Percentiles rank a stretch among this genome's conserved stretches.
Evolutionary conservation across 2,888 invertebrate genomes (phyloP).

Genomic region (Pemphredon lugubris): DNA sequence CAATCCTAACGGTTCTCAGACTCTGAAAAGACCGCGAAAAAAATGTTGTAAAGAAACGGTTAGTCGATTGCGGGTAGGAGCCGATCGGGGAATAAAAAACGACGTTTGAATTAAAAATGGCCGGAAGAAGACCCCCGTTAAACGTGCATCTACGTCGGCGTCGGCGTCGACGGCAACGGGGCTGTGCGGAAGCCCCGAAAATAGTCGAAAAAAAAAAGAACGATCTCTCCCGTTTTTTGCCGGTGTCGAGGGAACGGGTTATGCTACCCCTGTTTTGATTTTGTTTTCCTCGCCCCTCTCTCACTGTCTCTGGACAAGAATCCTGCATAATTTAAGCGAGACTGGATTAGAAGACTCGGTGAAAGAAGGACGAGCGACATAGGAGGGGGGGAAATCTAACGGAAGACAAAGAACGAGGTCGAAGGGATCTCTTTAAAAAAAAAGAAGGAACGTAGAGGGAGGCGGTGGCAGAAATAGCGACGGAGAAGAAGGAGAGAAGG

Average conservation of each 20-base stretch:
- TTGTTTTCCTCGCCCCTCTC: constrained; percentile 59
- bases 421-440: constrained; percentile 21
- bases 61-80: constrained; percentile 19
- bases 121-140: constrained; percentile 67
- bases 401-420: constrained; percentile 26
- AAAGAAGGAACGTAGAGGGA: constrained; percentile 30
- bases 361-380: constrained; percentile 8
- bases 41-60: constrained; percentile 33
- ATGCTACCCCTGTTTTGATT: constrained; percentile 68
- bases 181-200: constrained; percentile 34
- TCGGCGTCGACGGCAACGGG: constrained; percentile 22
- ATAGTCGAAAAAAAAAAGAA: constrained; percentile 46
- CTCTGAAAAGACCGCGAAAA: constrained; percentile 21
- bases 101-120: constrained; percentile 63
- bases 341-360: constrained; percentile 54
- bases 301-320: constrained; percentile 43
- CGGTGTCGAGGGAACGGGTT: constrained; percentile 52
- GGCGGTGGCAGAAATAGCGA: constrained; percentile 50
- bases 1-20: neutral
- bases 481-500: constrained; percentile 58
- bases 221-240: constrained; percentile 39
- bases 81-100: constrained; percentile 25
- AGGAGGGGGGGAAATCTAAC: constrained; percentile 14
- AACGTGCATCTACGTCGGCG: constrained; percentile 29
- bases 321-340: constrained; percentile 67